Conservation (phyloP, 2,888 invertebrate species). For the Himalopsyche japonica region DNA sequence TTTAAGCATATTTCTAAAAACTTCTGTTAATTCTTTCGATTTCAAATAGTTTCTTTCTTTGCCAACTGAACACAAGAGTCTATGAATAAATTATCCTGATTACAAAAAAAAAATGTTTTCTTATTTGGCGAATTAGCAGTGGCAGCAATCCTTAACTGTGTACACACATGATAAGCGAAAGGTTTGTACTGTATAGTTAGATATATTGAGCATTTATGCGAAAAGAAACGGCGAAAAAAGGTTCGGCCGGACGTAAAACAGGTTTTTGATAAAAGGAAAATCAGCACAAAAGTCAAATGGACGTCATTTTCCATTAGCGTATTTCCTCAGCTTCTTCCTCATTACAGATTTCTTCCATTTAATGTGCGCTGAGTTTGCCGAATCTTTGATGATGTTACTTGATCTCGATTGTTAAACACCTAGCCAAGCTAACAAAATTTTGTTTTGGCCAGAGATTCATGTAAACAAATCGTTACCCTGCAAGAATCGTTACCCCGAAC, state of each 20-base stretch:
- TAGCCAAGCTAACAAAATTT: background rate
- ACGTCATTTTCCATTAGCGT: conserved; percentile 4
- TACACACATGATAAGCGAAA: background rate
- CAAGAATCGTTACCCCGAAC: background rate
- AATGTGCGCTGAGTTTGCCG: background rate
- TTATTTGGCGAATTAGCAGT: background rate
- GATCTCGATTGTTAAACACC: background rate
- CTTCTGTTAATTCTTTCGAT: too few species aligned
- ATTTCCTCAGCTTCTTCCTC: background rate
- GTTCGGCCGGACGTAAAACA: background rate
- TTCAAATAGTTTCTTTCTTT: too few species aligned
- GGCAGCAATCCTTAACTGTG: background rate
- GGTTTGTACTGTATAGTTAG: background rate
- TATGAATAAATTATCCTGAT: background rate
- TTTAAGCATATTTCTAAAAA: too few species aligned
- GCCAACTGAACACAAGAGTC: too few species aligned
- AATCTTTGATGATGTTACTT: background rate
- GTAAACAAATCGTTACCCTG: background rate
- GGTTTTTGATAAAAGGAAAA: background rate
- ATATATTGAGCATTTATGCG: background rate
- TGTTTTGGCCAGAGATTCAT: background rate
- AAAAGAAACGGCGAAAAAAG: background rate
- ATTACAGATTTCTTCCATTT: background rate
- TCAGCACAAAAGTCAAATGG: conserved; percentile 3
- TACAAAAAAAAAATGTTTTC: background rate